Conservation (phyloP, 1,140 invertebrate genomes). For the Drosophila saltans region DNA sequence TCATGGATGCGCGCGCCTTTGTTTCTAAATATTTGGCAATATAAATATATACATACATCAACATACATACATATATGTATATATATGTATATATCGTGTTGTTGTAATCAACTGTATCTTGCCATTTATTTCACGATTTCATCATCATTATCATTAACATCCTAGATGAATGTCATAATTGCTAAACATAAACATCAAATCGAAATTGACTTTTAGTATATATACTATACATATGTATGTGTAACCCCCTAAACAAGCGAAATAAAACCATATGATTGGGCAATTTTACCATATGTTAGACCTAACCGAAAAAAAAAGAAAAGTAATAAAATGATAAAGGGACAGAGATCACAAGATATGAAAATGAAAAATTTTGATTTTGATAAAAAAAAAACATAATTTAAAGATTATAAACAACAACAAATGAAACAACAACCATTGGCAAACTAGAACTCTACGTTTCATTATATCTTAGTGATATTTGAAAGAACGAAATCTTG, state of each 20-base stretch:
- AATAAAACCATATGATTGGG: slow-evolving; percentile 9
- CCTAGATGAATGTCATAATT: slow-evolving; percentile 12
- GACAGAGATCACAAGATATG: too few relatives aligned
- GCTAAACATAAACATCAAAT: slow-evolving; percentile 8
- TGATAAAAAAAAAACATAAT: too few relatives aligned
- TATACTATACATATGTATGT: too few relatives aligned
- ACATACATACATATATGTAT: not conserved
- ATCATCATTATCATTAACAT: slow-evolving; percentile 6
- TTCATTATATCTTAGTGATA: too few relatives aligned
- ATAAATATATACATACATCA: slow-evolving; percentile 18
- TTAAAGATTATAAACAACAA: too few relatives aligned
- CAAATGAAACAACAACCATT: too few relatives aligned
- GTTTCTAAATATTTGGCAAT: slow-evolving; percentile 67
- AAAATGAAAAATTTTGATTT: too few relatives aligned
- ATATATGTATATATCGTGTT: not conserved
- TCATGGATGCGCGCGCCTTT: slow-evolving; percentile 34
- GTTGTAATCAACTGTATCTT: slow-evolving; percentile 9
- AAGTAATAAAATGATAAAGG: too few relatives aligned
- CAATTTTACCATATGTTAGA: slow-evolving; percentile 1
- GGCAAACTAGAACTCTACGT: too few relatives aligned
- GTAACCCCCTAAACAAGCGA: not conserved
- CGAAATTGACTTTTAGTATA: not conserved
- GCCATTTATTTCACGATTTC: slow-evolving; percentile 12
- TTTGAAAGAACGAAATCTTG: too few relatives aligned
- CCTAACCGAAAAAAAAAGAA: too few relatives aligned